Evolutionary conservation across 2,113 vertebrate genomes (phyloP), one percentile per base, ranked within the genome.

Genomic region (Aegithalos caudatus): DNA sequence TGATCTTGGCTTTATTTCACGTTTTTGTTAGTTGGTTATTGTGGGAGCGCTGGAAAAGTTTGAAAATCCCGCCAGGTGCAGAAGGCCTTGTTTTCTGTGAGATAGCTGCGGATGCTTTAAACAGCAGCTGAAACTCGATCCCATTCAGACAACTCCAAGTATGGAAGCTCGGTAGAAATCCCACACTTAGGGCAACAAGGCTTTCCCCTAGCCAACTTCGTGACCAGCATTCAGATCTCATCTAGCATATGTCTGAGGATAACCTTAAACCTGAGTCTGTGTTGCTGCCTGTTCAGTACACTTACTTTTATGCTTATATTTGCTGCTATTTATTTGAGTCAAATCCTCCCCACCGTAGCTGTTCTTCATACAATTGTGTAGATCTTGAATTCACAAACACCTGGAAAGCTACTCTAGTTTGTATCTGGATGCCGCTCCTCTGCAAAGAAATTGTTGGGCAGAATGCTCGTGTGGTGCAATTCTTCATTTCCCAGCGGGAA

Each of bases 391-490:
- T 60, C 9, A 33, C 37, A 9, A 78, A 28, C 16, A 11, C 18
- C 53, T 93, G 65, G 60, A 88, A 72, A 27, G 35, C 37, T 37
- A 13, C 29, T 14, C 42, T 21, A 8, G 23, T 29, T 56, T 77
- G 28, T 40, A 35, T 19, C 28, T 61, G 47, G 33, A 42, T 37
- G 4, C 25, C 12, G 17, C 40, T 88, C 37, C 37, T 88, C 42
- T 38, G 51, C 53, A 71, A 37, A 81, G 44, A 12, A 44, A 33
- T 29, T 9, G 20, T 16, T 50, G 45, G 20, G 31, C 37, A 27
- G 38, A 47, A 29, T 44, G 31, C 37, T 62, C 0, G 0, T 17
- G 23, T 33, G 35, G 9, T 62, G 7, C 38, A 13, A 20, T 27
- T 51, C 5, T 56, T 44, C 28, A 28, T 21, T 54, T 77, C 22